Evolutionary conservation across 2,113 vertebrate genomes (phyloP).

Genomic region (Anoura caudifer): DNA sequence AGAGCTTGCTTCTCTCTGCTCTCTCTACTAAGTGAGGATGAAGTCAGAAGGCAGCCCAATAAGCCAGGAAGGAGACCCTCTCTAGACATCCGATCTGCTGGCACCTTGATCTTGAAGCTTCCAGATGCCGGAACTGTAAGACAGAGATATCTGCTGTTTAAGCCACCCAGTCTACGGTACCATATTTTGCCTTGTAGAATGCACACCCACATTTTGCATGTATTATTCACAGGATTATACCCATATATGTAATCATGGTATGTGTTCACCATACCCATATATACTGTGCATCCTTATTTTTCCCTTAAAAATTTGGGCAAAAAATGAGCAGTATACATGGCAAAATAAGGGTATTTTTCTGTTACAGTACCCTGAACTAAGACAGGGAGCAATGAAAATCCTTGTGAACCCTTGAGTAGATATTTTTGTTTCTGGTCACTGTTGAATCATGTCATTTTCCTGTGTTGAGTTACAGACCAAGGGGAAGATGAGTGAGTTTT

Average conservation of each 20-base stretch:
- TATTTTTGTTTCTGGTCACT: neutral
- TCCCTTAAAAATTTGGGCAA: too few species aligned
- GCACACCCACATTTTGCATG: too few species aligned
- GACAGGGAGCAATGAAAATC: neutral
- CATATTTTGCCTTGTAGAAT: too few species aligned
- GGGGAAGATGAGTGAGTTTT: neutral
- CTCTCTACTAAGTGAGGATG: rapidly evolving
- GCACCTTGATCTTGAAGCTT: neutral
- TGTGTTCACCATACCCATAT: too few species aligned
- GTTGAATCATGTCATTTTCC: neutral
- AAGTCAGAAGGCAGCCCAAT: neutral
- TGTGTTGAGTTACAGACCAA: neutral
- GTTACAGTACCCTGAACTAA: neutral
- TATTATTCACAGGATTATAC: too few species aligned
- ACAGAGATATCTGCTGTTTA: neutral
- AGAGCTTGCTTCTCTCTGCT: neutral
- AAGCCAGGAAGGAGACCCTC: neutral
- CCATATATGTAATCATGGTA: too few species aligned
- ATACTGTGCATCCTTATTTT: too few species aligned
- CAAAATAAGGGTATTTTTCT: neutral
- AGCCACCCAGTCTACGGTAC: neutral
- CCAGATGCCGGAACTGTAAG: neutral
- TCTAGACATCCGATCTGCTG: neutral
- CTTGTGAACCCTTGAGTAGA: neutral
- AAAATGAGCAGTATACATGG: too few species aligned